Evolutionary conservation across 2,888 invertebrate species (phyloP).

Genomic region (Megaustenia siamemsis): DNA sequence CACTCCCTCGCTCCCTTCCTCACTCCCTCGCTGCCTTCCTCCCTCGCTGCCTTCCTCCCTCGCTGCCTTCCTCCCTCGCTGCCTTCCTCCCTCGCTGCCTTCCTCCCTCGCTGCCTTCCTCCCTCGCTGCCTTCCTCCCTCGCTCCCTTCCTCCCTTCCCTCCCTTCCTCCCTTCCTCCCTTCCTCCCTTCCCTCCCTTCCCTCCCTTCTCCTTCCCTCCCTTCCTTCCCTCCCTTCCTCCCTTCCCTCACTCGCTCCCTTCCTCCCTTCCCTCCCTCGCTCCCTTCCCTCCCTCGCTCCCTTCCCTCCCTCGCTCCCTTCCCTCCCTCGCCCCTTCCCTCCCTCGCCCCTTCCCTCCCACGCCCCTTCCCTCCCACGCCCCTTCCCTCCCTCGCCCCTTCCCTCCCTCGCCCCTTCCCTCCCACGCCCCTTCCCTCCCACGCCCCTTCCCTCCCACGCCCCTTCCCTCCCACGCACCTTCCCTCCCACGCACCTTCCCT

Average conservation of each 20-base stretch:
- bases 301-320: background rate
- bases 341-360: too few relatives aligned
- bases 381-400: too few relatives aligned
- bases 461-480: too few relatives aligned
- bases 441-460: too few relatives aligned
- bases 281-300: background rate
- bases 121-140: too few relatives aligned
- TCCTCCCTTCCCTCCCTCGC: background rate
- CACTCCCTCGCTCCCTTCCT: background rate
- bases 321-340: too few relatives aligned
- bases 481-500: too few relatives aligned
- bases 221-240: background rate
- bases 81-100: background rate
- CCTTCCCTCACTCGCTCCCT: background rate
- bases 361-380: too few relatives aligned
- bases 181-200: background rate
- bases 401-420: too few relatives aligned
- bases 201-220: background rate
- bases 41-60: background rate
- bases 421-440: too few relatives aligned
- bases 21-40: background rate
- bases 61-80: background rate
- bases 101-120: background rate
- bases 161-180: constrained; percentile 30
- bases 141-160: background rate